These are phyloP conservation scores for Urosaurus nigricauda DNA, from an alignment of 2,797 vertebrate genomes.

Conservation along the genomic window DNA sequence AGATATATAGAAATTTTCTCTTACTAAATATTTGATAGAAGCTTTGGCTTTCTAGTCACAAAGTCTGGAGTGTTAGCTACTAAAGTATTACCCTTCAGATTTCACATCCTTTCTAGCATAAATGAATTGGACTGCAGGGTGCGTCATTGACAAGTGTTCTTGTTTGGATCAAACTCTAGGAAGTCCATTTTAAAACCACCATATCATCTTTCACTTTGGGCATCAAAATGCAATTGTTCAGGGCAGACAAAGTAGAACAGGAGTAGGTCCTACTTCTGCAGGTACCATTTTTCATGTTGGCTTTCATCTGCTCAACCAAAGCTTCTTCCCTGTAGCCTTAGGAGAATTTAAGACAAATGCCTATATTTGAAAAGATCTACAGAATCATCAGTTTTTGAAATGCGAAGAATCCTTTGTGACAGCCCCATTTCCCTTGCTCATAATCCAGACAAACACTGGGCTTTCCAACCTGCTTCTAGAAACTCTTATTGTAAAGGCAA, in stretches of 20 bases:
- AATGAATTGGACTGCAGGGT: conserved; percentile 12
- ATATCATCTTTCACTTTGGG: conserved; percentile 16
- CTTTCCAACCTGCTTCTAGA: conserved; percentile 23
- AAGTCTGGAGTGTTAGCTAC: rapidly evolving
- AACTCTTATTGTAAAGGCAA: conserved; percentile 42
- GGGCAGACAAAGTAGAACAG: conserved; percentile 54
- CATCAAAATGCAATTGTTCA: conserved; percentile 54
- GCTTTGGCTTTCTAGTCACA: background rate
- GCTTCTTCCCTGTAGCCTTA: conserved; percentile 63
- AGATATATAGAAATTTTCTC: background rate
- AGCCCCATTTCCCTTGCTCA: conserved; percentile 41
- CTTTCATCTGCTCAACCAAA: conserved; percentile 66
- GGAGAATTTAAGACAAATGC: conserved; percentile 68
- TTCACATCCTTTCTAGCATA: background rate
- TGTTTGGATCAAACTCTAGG: conserved; percentile 47
- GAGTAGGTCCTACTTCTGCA: conserved; percentile 43
- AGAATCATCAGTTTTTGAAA: conserved; percentile 66
- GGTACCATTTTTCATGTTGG: conserved; percentile 65
- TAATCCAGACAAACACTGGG: conserved; percentile 37
- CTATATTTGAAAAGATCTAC: conserved; percentile 62
- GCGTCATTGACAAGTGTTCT: conserved; percentile 30
- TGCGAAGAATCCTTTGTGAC: conserved; percentile 52
- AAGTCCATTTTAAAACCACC: conserved; percentile 51
- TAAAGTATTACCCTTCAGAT: conserved; percentile 19
- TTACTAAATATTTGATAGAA: background rate